A percentile compares a stretch with the other conserved stretches of the same genome.
Evolutionary conservation across 2,888 invertebrate species (phyloP).

Genomic region (Stramonita haemastoma): DNA sequence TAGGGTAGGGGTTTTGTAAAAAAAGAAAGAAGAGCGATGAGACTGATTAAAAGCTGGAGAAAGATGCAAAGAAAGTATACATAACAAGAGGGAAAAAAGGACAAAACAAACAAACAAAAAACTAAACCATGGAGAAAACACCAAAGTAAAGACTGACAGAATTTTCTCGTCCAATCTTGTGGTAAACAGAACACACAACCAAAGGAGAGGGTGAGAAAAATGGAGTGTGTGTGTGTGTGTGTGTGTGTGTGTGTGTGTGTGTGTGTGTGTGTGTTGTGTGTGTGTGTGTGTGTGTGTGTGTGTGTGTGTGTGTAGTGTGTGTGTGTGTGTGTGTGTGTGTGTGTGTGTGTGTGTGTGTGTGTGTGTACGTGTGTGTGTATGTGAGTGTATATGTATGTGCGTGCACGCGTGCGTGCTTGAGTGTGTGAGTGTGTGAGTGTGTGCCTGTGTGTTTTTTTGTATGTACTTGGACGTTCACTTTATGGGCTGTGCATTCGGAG

Average conservation of each 20-base stretch:
- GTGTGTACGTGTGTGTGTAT: background rate
- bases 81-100: too few relatives aligned
- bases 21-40: too few relatives aligned
- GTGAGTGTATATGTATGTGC: background rate
- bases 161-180: too few relatives aligned
- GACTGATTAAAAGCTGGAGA: too few relatives aligned
- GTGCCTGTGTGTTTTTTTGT: background rate
- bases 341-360: background rate
- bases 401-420: background rate
- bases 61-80: too few relatives aligned
- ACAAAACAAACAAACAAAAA: too few relatives aligned
- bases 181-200: too few relatives aligned
- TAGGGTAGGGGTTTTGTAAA: too few relatives aligned
- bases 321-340: background rate
- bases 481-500: too few relatives aligned
- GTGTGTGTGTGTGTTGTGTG: background rate
- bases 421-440: constrained; percentile 1
- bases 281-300: constrained; percentile 23
- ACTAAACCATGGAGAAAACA: too few relatives aligned
- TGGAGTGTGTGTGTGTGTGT: background rate
- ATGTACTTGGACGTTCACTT: background rate
- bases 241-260: background rate
- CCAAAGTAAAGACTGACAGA: too few relatives aligned
- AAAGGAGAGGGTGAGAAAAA: background rate
- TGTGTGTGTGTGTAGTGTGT: constrained; percentile 26